phyloP scores from a whole-genome alignment of 2,888 invertebrate genomes.

The Cistogaster globosa region DNA sequence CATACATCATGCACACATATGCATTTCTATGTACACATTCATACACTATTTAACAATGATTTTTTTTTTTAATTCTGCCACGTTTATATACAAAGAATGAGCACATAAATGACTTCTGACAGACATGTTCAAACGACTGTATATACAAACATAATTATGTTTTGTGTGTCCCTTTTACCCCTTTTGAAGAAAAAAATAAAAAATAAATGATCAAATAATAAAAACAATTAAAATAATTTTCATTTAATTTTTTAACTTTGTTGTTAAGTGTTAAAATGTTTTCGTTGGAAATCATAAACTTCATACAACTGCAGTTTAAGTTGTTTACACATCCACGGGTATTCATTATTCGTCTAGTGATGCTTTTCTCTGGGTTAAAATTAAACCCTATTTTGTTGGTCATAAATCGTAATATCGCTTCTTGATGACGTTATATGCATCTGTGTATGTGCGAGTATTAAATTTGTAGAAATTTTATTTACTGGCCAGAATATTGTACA shows the following conservation, averaged over 20 bases:
- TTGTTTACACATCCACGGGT: neutral
- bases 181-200: constrained; percentile 31
- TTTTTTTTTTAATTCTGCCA: neutral
- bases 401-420: constrained; percentile 45
- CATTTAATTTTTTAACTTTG: constrained; percentile 53
- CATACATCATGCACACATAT: neutral
- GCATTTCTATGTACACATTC: neutral
- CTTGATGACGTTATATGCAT: constrained; percentile 32
- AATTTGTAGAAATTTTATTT: constrained; percentile 25
- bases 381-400: constrained; percentile 52
- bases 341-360: constrained; percentile 3
- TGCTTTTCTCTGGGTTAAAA: constrained; percentile 39
- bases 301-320: constrained; percentile 3
- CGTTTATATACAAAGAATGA: neutral
- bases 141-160: constrained; percentile 1
- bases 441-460: too few species aligned
- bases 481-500: neutral
- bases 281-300: constrained; percentile 55
- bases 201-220: constrained; percentile 39
- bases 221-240: constrained; percentile 38
- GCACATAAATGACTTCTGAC: neutral
- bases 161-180: constrained; percentile 10
- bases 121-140: neutral
- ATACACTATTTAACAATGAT: too few species aligned
- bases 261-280: constrained; percentile 44